These are phyloP conservation scores for Propithecus perrieri DNA, from an alignment of 2,797 vertebrate species.

Conservation along the genomic window DNA sequence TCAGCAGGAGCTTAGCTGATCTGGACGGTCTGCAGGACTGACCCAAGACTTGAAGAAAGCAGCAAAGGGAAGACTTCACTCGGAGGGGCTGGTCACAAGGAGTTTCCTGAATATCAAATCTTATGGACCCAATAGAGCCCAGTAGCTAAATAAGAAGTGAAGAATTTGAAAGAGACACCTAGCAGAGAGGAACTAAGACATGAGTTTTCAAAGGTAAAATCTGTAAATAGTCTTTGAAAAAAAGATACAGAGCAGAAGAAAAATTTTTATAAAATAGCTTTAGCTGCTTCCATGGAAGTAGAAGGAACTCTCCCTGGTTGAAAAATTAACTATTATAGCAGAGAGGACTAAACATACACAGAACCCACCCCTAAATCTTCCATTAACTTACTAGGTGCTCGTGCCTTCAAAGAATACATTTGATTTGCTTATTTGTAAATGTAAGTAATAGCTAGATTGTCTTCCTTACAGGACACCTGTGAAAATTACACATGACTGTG, in stretches of 20 bases:
- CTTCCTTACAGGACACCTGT: background rate
- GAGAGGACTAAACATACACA: background rate
- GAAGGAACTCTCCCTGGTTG: background rate
- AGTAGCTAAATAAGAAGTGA: background rate
- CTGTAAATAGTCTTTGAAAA: background rate
- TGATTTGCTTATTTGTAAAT: background rate
- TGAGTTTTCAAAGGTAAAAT: background rate
- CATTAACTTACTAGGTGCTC: background rate
- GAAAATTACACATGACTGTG: background rate
- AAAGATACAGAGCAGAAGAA: background rate
- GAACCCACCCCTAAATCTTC: background rate
- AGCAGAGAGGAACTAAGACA: background rate
- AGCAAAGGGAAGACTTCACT: background rate
- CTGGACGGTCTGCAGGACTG: background rate
- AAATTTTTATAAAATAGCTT: background rate
- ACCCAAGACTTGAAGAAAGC: background rate
- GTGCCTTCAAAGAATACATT: background rate
- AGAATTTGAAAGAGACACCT: background rate
- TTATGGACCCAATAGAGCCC: background rate
- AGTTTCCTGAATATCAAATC: background rate
- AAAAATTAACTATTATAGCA: background rate
- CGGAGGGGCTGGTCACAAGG: rapidly evolving
- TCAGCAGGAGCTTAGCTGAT: background rate
- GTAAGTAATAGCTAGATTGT: background rate
- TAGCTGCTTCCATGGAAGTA: background rate